Evolutionary conservation across 2,797 vertebrate species (phyloP).

Genomic region (Allobates femoralis): DNA sequence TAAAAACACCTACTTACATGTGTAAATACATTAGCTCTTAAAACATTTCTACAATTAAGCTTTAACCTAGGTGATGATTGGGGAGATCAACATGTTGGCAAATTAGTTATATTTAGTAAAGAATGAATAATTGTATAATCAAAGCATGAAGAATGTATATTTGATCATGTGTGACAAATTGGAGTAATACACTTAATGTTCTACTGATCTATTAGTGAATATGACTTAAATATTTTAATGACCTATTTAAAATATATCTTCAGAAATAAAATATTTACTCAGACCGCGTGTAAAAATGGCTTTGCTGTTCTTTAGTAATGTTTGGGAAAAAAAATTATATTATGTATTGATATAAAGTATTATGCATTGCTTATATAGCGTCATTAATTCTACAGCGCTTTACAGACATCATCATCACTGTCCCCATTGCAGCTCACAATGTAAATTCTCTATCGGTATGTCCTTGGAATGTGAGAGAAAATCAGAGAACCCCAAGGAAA

Average conservation of each 20-base stretch:
- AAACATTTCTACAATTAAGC: neutral
- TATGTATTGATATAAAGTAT: too few relatives aligned
- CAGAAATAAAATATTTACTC: neutral
- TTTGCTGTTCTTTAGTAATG: neutral
- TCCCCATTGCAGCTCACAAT: too few relatives aligned
- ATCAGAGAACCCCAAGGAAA: too few relatives aligned
- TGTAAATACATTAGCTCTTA: conserved; percentile 29
- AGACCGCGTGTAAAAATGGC: neutral
- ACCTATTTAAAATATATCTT: neutral
- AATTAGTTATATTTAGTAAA: neutral
- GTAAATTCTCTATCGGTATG: too few relatives aligned
- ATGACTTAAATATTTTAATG: neutral
- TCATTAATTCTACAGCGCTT: too few relatives aligned
- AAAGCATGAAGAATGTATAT: neutral
- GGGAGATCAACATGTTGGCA: conserved; percentile 27
- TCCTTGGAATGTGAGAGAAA: too few relatives aligned
- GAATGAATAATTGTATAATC: neutral
- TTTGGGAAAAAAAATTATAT: neutral
- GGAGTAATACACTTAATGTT: neutral
- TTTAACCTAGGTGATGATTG: conserved; percentile 1
- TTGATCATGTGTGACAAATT: neutral
- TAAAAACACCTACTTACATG: conserved; percentile 20
- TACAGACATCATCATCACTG: too few relatives aligned
- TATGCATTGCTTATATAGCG: too few relatives aligned
- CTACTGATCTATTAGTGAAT: neutral